A percentile compares a stretch with the other conserved stretches of the same genome.
These are phyloP conservation scores for Epiblema foenella DNA, from an alignment of 2,888 invertebrate species.

Conservation along the genomic window DNA sequence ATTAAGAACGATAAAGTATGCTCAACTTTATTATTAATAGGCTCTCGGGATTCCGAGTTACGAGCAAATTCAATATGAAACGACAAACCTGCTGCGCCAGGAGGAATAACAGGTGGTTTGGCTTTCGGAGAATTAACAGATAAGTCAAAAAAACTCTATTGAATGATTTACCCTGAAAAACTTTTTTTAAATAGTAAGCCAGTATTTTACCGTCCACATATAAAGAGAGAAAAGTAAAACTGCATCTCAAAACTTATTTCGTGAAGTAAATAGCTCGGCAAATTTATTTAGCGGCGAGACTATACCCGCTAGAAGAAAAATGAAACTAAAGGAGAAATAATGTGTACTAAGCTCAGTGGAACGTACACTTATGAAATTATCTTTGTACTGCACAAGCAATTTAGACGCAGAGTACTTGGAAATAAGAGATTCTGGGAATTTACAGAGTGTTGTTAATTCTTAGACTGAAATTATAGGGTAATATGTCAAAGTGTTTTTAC, in stretches of 20 bases:
- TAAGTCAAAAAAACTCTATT: background rate
- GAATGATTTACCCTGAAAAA: background rate
- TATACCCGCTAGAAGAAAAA: background rate
- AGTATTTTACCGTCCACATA: background rate
- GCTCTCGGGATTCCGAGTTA: background rate
- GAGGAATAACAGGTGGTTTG: conserved; percentile 3
- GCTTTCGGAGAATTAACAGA: background rate
- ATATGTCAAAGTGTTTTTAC: background rate
- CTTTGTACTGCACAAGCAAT: background rate
- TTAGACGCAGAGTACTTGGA: background rate
- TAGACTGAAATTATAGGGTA: background rate
- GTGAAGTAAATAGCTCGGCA: background rate
- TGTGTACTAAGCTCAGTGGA: background rate
- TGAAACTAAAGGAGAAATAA: background rate
- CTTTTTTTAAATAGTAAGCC: background rate
- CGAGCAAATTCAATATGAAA: background rate
- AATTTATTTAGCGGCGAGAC: background rate
- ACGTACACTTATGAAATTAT: conserved; percentile 1
- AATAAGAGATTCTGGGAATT: background rate
- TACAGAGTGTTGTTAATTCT: background rate
- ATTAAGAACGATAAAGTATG: conserved; percentile 6
- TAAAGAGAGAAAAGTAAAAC: background rate
- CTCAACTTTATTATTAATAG: background rate
- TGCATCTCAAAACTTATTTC: conserved; percentile 4
- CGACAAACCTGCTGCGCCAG: background rate